Base-by-base conservation (phyloP, 2,888 invertebrate species). In the Melanostoma scalare region DNA sequence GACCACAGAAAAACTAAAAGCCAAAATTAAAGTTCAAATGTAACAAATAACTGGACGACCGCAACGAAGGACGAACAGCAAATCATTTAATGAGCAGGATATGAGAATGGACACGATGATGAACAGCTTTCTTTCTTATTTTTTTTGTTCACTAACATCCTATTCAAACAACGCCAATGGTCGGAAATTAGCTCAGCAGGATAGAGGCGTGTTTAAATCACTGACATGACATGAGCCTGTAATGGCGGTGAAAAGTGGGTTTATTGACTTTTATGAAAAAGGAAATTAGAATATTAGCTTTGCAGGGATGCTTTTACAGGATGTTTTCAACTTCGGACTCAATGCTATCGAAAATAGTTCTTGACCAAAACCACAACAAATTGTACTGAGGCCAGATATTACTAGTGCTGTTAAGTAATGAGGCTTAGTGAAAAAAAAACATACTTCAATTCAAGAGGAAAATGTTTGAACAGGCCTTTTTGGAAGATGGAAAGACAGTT, bases 171-270 rank as follows among this genome's bases (percentile, higher is more conserved):
- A 35, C 38, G 33, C 56, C 8, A 46, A 73, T 31, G 30, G 48
- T 4, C 56, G 46, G 56, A 58, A 53, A 81, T 81, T 71, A 81
- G 75, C 80, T 42, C 80, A 67, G 80, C 65, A 71, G 71, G 65
- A 20, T 20, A 81, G 56, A 75, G 71, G 71, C 60, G 46, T 53
- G 53, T 48, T 63, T 44, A 42, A 50, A 53, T 71, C 65, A 80
- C 75, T 80, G 69, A 75, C 75, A 52, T 67, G 53, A 60, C 50
- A 40, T 61, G 38, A 20, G 20, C 20, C 20, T 20, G 55, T 63
- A 48, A 52, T 55, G 53, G 46, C 42, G 36, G 50, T 35, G 36
- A 53, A 68, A 60, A 68, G 58, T 42, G 44, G 36, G 20, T 46
- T 6, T 38, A 46, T 20, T 20, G 20, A 20, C 20, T 20, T 20